Evolutionary conservation across 1,140 invertebrate genomes (phyloP).

Genomic region (Brachionus koreanus): DNA sequence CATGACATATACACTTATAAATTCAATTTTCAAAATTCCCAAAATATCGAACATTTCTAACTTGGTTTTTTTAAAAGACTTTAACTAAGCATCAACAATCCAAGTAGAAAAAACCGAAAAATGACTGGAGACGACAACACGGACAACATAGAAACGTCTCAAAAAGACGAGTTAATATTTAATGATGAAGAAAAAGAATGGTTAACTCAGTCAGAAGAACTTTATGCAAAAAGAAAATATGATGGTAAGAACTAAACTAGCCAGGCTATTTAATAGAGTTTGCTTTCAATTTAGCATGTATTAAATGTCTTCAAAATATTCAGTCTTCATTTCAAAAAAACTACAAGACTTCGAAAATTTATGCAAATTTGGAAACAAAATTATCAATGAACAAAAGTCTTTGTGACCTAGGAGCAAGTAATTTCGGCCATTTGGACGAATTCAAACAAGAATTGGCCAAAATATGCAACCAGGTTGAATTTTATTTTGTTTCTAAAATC

Average conservation of each 20-base stretch:
- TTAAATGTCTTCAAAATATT: conserved; percentile 23
- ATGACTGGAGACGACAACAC: background rate
- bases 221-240: background rate
- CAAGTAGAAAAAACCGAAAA: background rate
- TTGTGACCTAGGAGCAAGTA: conserved; percentile 45
- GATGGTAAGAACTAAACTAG: background rate
- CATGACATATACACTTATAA: background rate
- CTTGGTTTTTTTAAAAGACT: background rate
- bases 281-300: background rate
- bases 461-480: conserved; percentile 7
- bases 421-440: background rate
- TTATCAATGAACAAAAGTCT: conserved; percentile 12
- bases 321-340: conserved; percentile 28
- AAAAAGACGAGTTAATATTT: background rate
- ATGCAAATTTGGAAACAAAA: conserved; percentile 20
- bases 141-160: background rate
- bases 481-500: background rate
- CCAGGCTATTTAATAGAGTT: background rate
- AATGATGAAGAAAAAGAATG: conserved; percentile 38
- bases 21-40: background rate
- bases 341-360: background rate
- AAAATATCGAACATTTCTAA: background rate
- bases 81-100: background rate
- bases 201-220: conserved; percentile 3
- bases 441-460: background rate